Evolutionary conservation across 2,888 invertebrate species (phyloP), one percentile per base, ranked within the genome.

Genomic region (Cheiracanthium punctorium): DNA sequence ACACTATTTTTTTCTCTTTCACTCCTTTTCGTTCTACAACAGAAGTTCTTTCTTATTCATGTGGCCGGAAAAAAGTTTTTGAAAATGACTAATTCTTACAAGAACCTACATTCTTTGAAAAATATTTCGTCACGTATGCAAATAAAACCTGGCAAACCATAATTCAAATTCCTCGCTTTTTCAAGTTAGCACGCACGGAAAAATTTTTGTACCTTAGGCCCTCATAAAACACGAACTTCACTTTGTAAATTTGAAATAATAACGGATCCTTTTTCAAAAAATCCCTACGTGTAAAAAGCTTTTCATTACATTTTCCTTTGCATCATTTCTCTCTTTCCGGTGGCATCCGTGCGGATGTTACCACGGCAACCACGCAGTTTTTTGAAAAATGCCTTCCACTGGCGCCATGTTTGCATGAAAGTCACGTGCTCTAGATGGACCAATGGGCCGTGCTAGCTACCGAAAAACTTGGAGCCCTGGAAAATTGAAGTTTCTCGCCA

Each of bases 401-500:
- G 70, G 20, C 69, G 32, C 67, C 52, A 74, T 33, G 79, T 77
- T 70, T 41, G 79, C 41, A 85, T 79, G 79, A 24, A 30, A 41
- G 84, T 85, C 84, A 85, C 84, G 84, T 79, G 84, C 70, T 48
- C 30, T 67, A 74, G 84, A 79, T 85, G 79, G 84, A 69, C 79
- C 84, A 85, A 85, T 85, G 84, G 84, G 84, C 79, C 84, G 79
- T 74, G 72, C 79, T 41, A 69, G 52, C 72, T 73, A 79, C 84
- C 79, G 79, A 85, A 85, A 58, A 85, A 85, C 79, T 85, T 85
- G 79, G 84, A 85, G 79, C 79, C 79, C 79, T 85, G 84, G 84
- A 85, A 85, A 85, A 85, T 85, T 85, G 84, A 85, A 85, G 79
- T 85, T 85, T 79, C 84, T 79, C 72, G 84, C 79, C 79, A 85